phyloP scores from a whole-genome alignment of 2,888 invertebrate species.

The Campopleginae sp. region DNA sequence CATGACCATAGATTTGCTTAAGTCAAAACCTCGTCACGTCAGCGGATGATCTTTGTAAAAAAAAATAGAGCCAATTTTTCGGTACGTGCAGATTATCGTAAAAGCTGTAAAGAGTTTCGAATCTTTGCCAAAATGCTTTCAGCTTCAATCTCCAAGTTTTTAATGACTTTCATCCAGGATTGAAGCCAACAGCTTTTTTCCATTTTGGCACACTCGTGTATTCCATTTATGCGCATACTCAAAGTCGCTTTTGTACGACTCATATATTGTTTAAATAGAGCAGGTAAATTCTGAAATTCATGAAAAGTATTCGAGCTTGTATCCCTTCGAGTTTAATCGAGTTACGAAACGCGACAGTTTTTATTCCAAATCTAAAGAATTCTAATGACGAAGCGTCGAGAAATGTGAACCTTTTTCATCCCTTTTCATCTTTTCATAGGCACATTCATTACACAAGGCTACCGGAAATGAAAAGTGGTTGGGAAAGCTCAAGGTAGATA shows the following conservation, averaged over 20 bases:
- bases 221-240: neutral
- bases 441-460: constrained; percentile 7
- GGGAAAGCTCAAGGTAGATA: constrained; percentile 13
- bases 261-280: neutral
- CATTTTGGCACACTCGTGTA: constrained; percentile 11
- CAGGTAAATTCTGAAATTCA: neutral
- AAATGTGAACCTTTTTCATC: constrained; percentile 1
- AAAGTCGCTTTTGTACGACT: neutral
- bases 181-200: constrained; percentile 21
- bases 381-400: neutral
- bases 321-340: constrained; percentile 23
- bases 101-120: neutral
- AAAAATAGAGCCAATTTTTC: neutral
- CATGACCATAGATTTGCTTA: neutral
- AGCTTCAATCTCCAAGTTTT: neutral
- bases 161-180: neutral
- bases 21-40: neutral
- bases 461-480: constrained; percentile 47
- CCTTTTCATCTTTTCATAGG: constrained; percentile 19
- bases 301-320: neutral
- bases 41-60: neutral
- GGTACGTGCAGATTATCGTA: neutral
- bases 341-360: constrained; percentile 1
- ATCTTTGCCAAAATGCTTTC: constrained; percentile 7
- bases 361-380: neutral